Conservation (phyloP, 2,113 vertebrate genomes). For the Steatornis caripensis region DNA sequence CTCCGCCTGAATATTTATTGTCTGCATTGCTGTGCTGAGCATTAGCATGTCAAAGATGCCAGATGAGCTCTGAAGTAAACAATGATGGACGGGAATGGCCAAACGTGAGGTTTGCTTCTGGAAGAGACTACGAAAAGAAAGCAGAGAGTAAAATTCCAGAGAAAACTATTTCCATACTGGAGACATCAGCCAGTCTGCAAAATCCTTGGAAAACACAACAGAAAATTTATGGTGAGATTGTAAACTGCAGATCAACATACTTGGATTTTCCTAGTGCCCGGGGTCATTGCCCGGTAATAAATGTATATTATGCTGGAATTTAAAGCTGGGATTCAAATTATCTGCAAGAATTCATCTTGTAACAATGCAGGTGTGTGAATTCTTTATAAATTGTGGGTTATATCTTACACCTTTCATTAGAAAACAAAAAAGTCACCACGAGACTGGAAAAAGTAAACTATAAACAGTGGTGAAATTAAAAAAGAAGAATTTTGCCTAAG, state of each 20-base stretch:
- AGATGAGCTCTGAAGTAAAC: background rate
- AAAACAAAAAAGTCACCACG: background rate
- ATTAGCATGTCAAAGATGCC: background rate
- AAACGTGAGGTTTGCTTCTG: background rate
- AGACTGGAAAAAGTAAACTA: background rate
- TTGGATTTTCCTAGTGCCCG: background rate
- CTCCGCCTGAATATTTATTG: background rate
- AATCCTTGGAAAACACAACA: background rate
- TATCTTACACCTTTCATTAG: background rate
- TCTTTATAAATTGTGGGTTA: background rate
- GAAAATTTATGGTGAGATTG: background rate
- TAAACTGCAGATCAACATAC: background rate
- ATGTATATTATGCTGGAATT: background rate
- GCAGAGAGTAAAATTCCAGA: background rate
- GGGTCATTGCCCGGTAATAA: background rate
- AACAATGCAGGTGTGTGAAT: slow-evolving; percentile 17
- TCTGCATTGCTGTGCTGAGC: background rate
- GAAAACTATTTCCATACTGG: background rate
- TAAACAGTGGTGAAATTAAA: background rate
- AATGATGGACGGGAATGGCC: background rate
- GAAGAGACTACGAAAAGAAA: background rate
- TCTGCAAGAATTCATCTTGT: background rate
- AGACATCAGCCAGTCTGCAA: background rate
- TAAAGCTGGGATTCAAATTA: background rate
- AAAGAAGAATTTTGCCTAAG: background rate